Percentiles rank a stretch among this genome's conserved stretches.
Evolutionary conservation across 1,140 invertebrate genomes (phyloP).

Genomic region (Maconellicoccus hirsutus): DNA sequence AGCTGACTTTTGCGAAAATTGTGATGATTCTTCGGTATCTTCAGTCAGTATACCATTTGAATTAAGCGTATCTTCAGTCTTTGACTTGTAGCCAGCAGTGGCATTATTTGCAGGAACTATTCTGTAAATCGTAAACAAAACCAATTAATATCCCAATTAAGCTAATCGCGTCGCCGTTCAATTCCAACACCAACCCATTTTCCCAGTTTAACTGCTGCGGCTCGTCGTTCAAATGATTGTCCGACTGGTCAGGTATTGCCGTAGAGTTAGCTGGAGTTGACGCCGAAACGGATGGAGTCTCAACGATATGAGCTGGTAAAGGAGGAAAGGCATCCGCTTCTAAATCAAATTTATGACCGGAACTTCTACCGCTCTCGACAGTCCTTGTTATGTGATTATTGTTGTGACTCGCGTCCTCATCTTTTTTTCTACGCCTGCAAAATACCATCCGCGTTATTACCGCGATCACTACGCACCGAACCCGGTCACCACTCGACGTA

Average conservation of each 20-base stretch:
- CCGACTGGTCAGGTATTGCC: slow-evolving; percentile 26
- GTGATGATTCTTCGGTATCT: not conserved
- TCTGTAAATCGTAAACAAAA: slow-evolving; percentile 4
- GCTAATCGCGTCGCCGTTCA: not conserved
- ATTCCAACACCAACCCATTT: slow-evolving; percentile 1
- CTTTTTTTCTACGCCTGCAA: slow-evolving; percentile 3
- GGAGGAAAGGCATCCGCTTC: slow-evolving; percentile 71
- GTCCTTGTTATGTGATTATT: not conserved
- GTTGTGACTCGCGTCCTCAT: not conserved
- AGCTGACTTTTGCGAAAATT: not conserved
- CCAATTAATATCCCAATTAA: not conserved
- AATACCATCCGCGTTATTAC: too few species aligned
- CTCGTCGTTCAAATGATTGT: slow-evolving; percentile 23
- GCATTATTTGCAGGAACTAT: slow-evolving; percentile 17
- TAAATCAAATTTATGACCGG: slow-evolving; percentile 52
- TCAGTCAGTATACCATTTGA: slow-evolving; percentile 11
- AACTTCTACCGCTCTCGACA: not conserved
- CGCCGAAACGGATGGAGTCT: slow-evolving; percentile 27
- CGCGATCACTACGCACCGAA: not conserved
- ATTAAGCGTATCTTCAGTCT: slow-evolving; percentile 21
- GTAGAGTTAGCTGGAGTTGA: slow-evolving; percentile 30
- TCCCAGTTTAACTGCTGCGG: slow-evolving; percentile 12
- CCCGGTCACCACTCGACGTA: not conserved
- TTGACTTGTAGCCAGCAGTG: slow-evolving; percentile 7
- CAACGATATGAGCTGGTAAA: slow-evolving; percentile 40